Conservation (phyloP, 2,888 invertebrate species). For the Drosophila eohydei region DNA sequence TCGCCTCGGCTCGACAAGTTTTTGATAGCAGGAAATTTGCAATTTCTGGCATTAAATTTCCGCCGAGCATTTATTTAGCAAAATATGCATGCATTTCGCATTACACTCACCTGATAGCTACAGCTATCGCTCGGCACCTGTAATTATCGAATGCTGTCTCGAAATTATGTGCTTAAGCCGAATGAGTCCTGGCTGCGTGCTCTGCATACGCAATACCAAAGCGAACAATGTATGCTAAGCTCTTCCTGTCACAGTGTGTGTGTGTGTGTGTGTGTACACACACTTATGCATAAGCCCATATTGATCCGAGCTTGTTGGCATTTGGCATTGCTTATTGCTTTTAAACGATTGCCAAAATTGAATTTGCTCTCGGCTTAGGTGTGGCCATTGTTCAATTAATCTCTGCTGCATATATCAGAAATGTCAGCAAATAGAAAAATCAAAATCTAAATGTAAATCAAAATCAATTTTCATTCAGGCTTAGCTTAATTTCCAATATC, state of each 20-base stretch:
- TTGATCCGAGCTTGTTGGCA: slow-evolving; percentile 3
- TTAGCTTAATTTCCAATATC: neutral
- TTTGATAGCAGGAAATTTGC: slow-evolving; percentile 75
- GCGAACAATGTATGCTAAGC: slow-evolving; percentile 4
- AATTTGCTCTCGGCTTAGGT: slow-evolving; percentile 29
- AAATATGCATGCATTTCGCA: slow-evolving; percentile 22
- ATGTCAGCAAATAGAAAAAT: neutral
- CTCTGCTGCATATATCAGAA: neutral
- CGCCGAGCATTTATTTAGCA: slow-evolving; percentile 53
- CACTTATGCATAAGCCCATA: neutral
- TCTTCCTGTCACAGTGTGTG: slow-evolving; percentile 9
- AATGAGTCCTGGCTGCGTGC: slow-evolving; percentile 22
- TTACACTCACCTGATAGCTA: slow-evolving; percentile 20
- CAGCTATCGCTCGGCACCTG: slow-evolving; percentile 26
- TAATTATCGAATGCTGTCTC: slow-evolving; percentile 59
- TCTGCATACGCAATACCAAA: slow-evolving; percentile 30
- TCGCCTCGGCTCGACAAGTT: slow-evolving; percentile 38
- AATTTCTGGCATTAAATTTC: slow-evolving; percentile 77
- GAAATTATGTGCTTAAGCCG: slow-evolving; percentile 56
- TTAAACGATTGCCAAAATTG: slow-evolving; percentile 45
- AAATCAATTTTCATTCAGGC: no score
- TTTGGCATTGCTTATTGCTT: slow-evolving; percentile 34
- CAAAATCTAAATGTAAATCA: no score
- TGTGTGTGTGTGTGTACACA: neutral
- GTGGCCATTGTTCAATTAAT: slow-evolving; percentile 3